Percentiles rank a stretch among this genome's conserved stretches.
These are phyloP conservation scores for Ancistrus triradiatus DNA, from an alignment of 2,113 vertebrate species.

Conservation along the genomic window DNA sequence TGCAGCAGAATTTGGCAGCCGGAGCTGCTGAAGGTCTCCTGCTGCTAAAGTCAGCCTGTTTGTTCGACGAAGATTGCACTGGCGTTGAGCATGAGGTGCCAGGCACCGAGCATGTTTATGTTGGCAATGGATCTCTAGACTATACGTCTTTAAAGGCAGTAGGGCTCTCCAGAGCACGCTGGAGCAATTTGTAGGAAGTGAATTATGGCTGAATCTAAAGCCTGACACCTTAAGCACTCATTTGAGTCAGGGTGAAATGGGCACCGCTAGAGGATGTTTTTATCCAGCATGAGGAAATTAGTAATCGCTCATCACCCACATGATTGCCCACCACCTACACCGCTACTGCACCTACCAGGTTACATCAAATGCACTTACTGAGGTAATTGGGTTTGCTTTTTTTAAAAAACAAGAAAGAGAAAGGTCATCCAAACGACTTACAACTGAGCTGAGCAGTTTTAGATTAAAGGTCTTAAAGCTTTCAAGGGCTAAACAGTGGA, in stretches of 20 bases:
- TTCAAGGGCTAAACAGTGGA: no score
- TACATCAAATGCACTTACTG: no score
- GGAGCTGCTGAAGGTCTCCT: neutral
- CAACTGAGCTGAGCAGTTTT: no score
- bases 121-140: slow-evolving; percentile 31
- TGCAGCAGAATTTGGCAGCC: neutral
- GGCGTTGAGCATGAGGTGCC: slow-evolving; percentile 15
- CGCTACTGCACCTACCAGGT: no score
- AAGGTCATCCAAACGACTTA: no score
- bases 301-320: no score
- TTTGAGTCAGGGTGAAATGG: neutral
- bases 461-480: no score
- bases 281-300: neutral
- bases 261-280: neutral
- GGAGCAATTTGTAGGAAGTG: neutral
- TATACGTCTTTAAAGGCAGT: slow-evolving; percentile 3
- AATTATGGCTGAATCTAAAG: neutral
- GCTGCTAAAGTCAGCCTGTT: neutral
- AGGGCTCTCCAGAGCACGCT: slow-evolving; percentile 10
- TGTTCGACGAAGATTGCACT: neutral
- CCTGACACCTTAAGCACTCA: neutral
- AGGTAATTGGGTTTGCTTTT: no score
- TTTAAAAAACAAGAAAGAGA: no score
- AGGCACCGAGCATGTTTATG: slow-evolving; percentile 16
- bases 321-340: no score